A percentile compares a stretch with the other conserved stretches of the same genome.
Conservation (phyloP, 2,113 vertebrate species). For the Corythoichthys intestinalis region DNA sequence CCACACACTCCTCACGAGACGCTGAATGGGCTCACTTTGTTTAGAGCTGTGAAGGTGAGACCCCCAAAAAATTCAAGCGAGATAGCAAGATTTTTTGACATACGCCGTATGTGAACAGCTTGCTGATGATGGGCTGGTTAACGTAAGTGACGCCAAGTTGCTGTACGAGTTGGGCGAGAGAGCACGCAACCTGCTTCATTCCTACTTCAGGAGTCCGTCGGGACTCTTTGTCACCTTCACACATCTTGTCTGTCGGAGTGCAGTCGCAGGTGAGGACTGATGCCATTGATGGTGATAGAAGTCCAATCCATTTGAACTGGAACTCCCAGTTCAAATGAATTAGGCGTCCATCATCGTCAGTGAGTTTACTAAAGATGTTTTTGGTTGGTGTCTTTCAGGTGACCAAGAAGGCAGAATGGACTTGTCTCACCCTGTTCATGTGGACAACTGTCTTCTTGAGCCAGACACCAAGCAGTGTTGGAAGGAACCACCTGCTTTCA, state of each 20-base stretch:
- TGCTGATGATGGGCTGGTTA: constrained; percentile 79
- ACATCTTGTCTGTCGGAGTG: constrained; percentile 90
- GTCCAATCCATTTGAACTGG: too few relatives aligned
- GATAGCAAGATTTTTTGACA: neutral
- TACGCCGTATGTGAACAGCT: constrained; percentile 64
- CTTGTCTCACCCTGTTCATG: constrained; percentile 91
- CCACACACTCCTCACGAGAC: constrained; percentile 93
- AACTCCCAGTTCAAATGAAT: too few relatives aligned
- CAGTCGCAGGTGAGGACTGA: constrained; percentile 76
- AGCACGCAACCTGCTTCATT: constrained; percentile 76
- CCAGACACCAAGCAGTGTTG: constrained; percentile 89
- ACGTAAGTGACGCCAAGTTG: constrained; percentile 76
- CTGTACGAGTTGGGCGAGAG: constrained; percentile 87
- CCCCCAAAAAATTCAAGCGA: neutral
- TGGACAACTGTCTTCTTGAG: constrained; percentile 94
- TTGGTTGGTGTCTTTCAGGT: constrained; percentile 60
- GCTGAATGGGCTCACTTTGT: constrained; percentile 87
- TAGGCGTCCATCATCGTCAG: too few relatives aligned
- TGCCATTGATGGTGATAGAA: neutral
- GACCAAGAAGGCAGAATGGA: constrained; percentile 87
- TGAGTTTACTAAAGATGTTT: neutral
- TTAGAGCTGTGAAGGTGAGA: constrained; percentile 82
- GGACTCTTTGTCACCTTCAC: constrained; percentile 85
- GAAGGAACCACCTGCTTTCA: constrained; percentile 89
- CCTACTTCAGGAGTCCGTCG: constrained; percentile 86